Evolutionary conservation across 1,140 invertebrate species (phyloP), one percentile per base, ranked within the genome.

Genomic region (Ptiloglossa arizonensis): DNA sequence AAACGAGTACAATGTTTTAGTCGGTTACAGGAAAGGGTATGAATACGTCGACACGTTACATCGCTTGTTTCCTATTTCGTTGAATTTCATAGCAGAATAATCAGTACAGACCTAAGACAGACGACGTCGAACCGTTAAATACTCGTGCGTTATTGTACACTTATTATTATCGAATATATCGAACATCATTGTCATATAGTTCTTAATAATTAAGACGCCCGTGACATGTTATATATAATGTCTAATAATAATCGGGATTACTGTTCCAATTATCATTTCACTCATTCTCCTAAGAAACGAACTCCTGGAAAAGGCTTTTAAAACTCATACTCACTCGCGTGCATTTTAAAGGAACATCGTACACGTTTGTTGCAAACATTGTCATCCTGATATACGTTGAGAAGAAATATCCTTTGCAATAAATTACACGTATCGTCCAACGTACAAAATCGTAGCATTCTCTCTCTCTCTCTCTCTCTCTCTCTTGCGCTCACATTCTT

Each of bases 301-400:
- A 70, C 41, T 38, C 1, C 41, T 62, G 44, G n/a, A 56, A 59
- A 52, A 13, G 32, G 15, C 17, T 15, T 59, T 62, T 59, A 46
- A 76, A 76, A 80, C 48, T 86, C 78, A 77, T 83, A 71, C 66
- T 77, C 79, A 85, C 64, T 89, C 85, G 57, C 71, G 82, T 87
- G 79, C 80, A 71, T 66, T 52, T 79, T 86, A 85, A 90, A 91
- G 89, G 89, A 91, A 91, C 88, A 89, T 90, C 80, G 73, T 88
- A 89, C 85, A 79, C 79, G 87, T 83, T 87, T 78, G 82, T 64
- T 57, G 59, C 67, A 77, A 84, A 79, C 35, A 77, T 77, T 64
- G 69, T 72, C 52, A 50, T 78, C 75, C 59, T 48, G 56, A 62
- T 54, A 72, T 72, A 77, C 27, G 17, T 80, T 57, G 44, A 80